Evolutionary conservation across 2,113 vertebrate genomes (phyloP).

Genomic region (Plecotus auritus): DNA sequence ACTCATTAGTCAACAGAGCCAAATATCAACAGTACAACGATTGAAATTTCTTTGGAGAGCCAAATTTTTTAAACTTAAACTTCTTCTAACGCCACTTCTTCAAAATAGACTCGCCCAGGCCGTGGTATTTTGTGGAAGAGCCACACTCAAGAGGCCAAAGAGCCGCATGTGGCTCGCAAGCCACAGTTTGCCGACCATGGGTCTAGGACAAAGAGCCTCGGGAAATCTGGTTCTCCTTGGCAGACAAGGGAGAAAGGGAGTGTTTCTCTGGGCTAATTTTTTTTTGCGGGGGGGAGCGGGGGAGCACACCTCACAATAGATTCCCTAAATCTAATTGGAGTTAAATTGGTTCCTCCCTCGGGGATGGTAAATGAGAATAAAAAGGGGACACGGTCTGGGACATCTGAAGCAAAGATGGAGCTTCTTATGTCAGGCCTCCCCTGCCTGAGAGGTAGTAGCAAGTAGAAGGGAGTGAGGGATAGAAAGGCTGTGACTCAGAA

Average conservation of each 20-base stretch:
- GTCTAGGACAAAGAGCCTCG: not conserved
- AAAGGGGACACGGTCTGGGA: not conserved
- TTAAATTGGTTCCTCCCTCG: not conserved
- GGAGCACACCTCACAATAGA: not conserved
- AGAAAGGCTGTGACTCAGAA: slow-evolving; percentile 40
- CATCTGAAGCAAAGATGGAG: not conserved
- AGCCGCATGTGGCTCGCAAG: too few species aligned
- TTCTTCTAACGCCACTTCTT: too few species aligned
- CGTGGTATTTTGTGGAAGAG: too few species aligned
- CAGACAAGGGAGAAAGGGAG: not conserved
- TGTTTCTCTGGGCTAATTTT: not conserved
- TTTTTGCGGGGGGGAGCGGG: not conserved
- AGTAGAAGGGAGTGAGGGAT: not conserved
- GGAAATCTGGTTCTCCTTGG: not conserved
- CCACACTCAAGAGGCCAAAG: too few species aligned
- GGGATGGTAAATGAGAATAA: not conserved
- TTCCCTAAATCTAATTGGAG: not conserved
- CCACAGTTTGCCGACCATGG: too few species aligned
- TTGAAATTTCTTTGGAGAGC: too few species aligned
- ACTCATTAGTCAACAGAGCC: too few species aligned
- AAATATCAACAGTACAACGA: too few species aligned
- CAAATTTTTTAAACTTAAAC: too few species aligned
- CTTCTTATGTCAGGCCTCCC: not conserved
- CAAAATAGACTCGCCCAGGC: too few species aligned
- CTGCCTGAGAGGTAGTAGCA: slow-evolving; percentile 2